Evolutionary conservation across 2,888 invertebrate genomes (phyloP).

Genomic region (Dryomyza anilis): DNA sequence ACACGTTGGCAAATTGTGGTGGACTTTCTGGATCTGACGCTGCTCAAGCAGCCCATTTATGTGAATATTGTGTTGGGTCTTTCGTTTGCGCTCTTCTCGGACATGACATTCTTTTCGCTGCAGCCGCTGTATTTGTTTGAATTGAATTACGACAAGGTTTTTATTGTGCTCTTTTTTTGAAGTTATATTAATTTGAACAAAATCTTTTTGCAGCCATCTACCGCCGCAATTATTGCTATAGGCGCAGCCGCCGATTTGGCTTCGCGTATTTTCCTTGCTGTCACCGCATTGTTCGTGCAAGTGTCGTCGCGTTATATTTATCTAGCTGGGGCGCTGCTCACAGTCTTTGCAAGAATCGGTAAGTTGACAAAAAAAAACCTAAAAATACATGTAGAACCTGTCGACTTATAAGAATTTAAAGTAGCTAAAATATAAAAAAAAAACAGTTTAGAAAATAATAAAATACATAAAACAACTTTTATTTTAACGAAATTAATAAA

Average conservation of each 20-base stretch:
- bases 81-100: slow-evolving; percentile 71
- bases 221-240: slow-evolving; percentile 72
- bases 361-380: no score
- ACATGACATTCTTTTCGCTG: slow-evolving; percentile 72
- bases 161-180: no score
- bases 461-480: no score
- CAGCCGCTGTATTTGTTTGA: slow-evolving; percentile 66
- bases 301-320: slow-evolving; percentile 71
- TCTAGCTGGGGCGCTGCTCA: slow-evolving; percentile 69
- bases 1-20: slow-evolving; percentile 63
- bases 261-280: slow-evolving; percentile 69
- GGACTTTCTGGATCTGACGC: slow-evolving; percentile 67
- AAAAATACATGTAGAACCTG: no score
- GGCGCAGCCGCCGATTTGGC: slow-evolving; percentile 72
- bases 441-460: no score
- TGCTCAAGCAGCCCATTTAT: slow-evolving; percentile 69
- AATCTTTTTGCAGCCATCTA: slow-evolving; percentile 62
- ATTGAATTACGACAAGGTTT: slow-evolving; percentile 52
- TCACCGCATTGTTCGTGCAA: slow-evolving; percentile 66
- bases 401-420: no score
- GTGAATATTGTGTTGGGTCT: slow-evolving; percentile 74
- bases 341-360: slow-evolving; percentile 74
- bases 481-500: no score
- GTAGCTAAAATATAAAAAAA: no score
- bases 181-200: neutral